Evolutionary conservation across 1,140 invertebrate genomes (phyloP), one percentile per base, ranked within the genome.

Genomic region (Heliconius eleuchia): DNA sequence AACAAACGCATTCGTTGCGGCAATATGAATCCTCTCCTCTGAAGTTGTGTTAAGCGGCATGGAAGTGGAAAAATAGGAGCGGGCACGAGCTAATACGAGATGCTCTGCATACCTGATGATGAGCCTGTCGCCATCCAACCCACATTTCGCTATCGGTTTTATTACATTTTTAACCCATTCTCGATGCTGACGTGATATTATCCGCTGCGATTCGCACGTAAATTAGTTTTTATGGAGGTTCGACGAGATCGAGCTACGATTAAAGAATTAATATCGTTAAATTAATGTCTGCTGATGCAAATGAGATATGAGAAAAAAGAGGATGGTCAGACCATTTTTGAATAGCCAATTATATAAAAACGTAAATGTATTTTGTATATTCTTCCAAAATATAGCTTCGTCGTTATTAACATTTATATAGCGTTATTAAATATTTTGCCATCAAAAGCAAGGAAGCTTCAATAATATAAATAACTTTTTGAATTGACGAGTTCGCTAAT

Each of bases 11-110:
- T 89, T 88, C 85, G 84, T 82, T 88, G 90, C 87, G 90, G 90
- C 91, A 92, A 93, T 94, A 94, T 94, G 92, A 92, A 91, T 94
- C 89, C 90, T 92, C 91, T 92, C 86, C 91, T 92, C 86, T 94
- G 92, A 93, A 93, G 89, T 91, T 86, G 87, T 93, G 92, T 86
- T 88, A 89, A 94, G 89, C 86, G 87, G 91, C 88, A 91, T 91
- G 92, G 92, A 94, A 94, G 89, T 85, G 91, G 91, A 93, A 93
- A 92, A 94, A 92, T 88, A 85, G 86, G 85, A 85, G 85, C 81
- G 80, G 78, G 87, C 81, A 78, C 81, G 80, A 83, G 90, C 92
- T 94, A 94, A 94, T 93, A 93, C 91, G 89, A 82, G 87, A 93
- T 94, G 85, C 87, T 88, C 87, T 83, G 88, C 83, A 91, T 92